These are phyloP conservation scores for Coelinius sp. DNA, from an alignment of 2,888 invertebrate genomes.

Conservation along the genomic window DNA sequence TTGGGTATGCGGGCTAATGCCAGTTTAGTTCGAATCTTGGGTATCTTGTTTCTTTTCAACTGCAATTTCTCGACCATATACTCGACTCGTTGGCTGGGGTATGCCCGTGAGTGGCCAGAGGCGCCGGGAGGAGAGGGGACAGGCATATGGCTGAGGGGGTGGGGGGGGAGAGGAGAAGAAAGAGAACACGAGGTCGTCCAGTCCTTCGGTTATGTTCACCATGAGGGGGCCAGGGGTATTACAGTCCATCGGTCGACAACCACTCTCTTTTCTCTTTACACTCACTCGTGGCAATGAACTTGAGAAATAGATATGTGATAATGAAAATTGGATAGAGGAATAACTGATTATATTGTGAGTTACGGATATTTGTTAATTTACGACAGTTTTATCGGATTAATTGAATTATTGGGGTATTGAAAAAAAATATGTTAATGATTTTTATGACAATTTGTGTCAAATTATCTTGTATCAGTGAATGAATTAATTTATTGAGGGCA, in stretches of 20 bases:
- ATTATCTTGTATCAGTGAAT: too few species aligned
- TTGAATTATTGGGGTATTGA: too few species aligned
- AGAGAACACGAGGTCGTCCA: constrained; percentile 34
- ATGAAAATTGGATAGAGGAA: neutral
- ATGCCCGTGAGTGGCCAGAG: neutral
- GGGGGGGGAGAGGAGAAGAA: neutral
- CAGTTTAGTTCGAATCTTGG: constrained; percentile 25
- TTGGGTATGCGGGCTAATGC: constrained; percentile 15
- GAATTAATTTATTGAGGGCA: too few species aligned
- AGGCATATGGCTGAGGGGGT: neutral
- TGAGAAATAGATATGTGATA: neutral
- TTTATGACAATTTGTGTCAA: too few species aligned
- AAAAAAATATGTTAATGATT: too few species aligned
- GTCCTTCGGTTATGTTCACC: constrained; percentile 17
- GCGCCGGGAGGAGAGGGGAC: neutral
- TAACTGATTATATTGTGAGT: neutral
- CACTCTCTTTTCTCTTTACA: constrained; percentile 10
- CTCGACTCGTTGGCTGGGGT: neutral
- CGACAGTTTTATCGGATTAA: too few species aligned
- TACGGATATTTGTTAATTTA: neutral
- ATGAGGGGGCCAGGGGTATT: neutral
- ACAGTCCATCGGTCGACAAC: neutral
- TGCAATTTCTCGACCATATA: neutral
- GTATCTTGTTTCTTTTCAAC: constrained; percentile 24
- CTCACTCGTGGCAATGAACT: constrained; percentile 20